These are phyloP conservation scores for Lacanobia wlatinum DNA, from an alignment of 2,888 invertebrate genomes.

Conservation along the genomic window DNA sequence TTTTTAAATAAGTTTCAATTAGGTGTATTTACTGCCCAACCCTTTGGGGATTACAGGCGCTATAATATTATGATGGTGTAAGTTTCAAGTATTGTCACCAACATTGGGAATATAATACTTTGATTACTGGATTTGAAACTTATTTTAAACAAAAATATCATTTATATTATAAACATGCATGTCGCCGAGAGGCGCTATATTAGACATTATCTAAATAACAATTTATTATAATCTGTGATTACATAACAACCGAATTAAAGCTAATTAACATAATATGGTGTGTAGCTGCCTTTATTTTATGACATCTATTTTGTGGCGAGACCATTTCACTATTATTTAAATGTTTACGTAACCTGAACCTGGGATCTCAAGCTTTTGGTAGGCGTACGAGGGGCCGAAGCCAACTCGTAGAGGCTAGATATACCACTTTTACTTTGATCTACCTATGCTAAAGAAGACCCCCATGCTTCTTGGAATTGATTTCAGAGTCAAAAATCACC, in stretches of 20 bases:
- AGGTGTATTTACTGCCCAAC: background rate
- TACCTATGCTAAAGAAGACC: no score
- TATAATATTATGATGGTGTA: background rate
- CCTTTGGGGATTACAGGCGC: background rate
- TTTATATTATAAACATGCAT: constrained; percentile 51
- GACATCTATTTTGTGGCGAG: constrained; percentile 33
- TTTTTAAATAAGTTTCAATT: constrained; percentile 39
- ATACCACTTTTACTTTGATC: no score
- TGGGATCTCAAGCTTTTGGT: background rate
- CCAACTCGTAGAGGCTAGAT: no score
- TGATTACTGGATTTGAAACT: constrained; percentile 29
- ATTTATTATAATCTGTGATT: constrained; percentile 63
- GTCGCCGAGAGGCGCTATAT: constrained; percentile 30
- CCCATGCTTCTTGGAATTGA: background rate
- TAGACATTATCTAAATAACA: constrained; percentile 46
- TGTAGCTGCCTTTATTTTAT: constrained; percentile 57
- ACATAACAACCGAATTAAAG: constrained; percentile 64
- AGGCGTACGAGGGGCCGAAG: no score
- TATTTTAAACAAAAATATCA: constrained; percentile 37
- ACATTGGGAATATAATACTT: background rate
- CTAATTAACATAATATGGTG: constrained; percentile 60
- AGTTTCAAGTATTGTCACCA: background rate
- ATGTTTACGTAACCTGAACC: background rate
- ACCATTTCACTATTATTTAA: constrained; percentile 17
- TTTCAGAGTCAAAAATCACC: background rate